Percentiles rank a stretch among this genome's conserved stretches.
Conservation (phyloP, 1,140 invertebrate species). For the Drosophila simulans region DNA sequence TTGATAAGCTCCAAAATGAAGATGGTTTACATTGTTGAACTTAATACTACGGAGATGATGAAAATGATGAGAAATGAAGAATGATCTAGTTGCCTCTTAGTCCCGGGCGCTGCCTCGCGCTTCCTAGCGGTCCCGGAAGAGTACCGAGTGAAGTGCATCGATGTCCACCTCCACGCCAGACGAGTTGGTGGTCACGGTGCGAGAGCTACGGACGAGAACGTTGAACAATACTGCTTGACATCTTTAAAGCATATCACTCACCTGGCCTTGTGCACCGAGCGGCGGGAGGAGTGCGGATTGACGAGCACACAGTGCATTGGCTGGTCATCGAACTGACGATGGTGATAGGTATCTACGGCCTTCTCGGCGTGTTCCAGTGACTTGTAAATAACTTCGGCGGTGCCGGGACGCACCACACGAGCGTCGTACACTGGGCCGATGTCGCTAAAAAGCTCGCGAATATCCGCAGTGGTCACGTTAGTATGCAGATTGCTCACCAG, state of each 20-base stretch:
- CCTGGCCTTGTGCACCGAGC: constrained; percentile 85
- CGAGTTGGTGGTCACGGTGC: constrained; percentile 70
- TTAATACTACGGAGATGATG: constrained; percentile 37
- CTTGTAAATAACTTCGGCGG: constrained; percentile 95
- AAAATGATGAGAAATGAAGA: constrained; percentile 5
- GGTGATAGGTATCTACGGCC: constrained; percentile 96
- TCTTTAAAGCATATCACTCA: constrained; percentile 34
- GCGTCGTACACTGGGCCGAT: constrained; percentile 94
- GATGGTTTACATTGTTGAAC: neutral
- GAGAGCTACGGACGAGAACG: constrained; percentile 34
- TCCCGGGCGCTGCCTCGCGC: constrained; percentile 5
- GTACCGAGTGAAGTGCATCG: constrained; percentile 73
- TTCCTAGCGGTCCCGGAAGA: constrained; percentile 65
- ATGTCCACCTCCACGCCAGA: constrained; percentile 74
- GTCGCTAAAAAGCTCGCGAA: constrained; percentile 96
- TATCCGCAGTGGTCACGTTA: constrained; percentile 94
- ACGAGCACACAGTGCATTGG: constrained; percentile 93
- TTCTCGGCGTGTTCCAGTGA: constrained; percentile 93
- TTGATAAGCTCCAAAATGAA: constrained; percentile 1
- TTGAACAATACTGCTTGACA: neutral
- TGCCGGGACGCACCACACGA: constrained; percentile 92
- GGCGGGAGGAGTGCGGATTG: constrained; percentile 88
- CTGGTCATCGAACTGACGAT: constrained; percentile 93
- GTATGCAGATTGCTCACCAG: constrained; percentile 94
- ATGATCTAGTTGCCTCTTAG: constrained; percentile 26